Evolutionary conservation across 2,113 vertebrate genomes (phyloP), one percentile per base, ranked within the genome.

Genomic region (Melanerpes aurifrons): DNA sequence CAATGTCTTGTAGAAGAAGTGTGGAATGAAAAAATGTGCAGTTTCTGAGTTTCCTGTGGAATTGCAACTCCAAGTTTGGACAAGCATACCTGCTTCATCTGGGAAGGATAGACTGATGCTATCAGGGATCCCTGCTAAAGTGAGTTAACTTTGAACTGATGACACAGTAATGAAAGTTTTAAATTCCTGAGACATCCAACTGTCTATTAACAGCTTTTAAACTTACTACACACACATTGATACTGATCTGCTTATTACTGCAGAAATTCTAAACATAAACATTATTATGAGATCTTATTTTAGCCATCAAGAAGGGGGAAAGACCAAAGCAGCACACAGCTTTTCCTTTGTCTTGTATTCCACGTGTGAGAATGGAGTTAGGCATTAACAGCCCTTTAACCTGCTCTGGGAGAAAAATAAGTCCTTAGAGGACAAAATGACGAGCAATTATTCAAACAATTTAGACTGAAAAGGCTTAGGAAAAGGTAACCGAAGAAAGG

Each of bases 211-310:
- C 87, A 93, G 90, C 76, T 84, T 94, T 95, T 91, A 94, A 96
- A 95, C 90, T 91, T 62, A 86, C 82, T 95, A 82, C 67, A 81
- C 86, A 83, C 79, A 62, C 54, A 50, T 45, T 91, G 92, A 96
- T 96, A 96, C 70, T 3, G 21, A 96, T 96, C 96, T 95, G 93
- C 96, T 94, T 95, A 94, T 94, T 95, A 81, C 87, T 90, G 87
- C 93, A 95, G 91, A 96, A 96, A 93, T 88, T 93, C 94, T 95
- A 96, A 96, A 96, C 91, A 95, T 83, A 95, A 96, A 94, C 82
- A 94, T 86, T 90, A 81, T 95, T 94, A 95, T 83, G 64, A 94
- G 93, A 91, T 81, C 82, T 53, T 67, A 45, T 62, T 94, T 91
- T 66, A 94, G 71, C 69, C 80, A 94, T 85, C 87, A 93, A 81